Percentiles rank a stretch among this genome's conserved stretches.
Evolutionary conservation across 1,140 invertebrate species (phyloP).

Genomic region (Sitophilus oryzae): DNA sequence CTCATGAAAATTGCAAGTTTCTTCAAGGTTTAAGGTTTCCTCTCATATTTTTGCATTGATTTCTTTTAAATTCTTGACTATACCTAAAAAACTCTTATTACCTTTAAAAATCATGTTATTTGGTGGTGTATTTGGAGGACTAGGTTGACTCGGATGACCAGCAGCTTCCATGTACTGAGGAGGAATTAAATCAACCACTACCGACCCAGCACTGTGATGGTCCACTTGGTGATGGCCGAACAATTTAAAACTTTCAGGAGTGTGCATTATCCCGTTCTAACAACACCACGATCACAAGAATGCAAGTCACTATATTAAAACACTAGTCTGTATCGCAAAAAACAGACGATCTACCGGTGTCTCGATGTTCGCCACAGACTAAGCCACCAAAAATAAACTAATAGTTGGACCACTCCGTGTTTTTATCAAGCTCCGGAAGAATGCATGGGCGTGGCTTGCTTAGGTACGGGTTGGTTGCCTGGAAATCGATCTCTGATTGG

Average conservation of each 20-base stretch:
- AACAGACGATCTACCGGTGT: neutral
- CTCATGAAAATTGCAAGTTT: neutral
- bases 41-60: too few species aligned
- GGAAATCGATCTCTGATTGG: constrained; percentile 38
- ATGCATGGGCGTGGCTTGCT: constrained; percentile 11
- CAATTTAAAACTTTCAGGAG: neutral
- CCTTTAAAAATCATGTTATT: neutral
- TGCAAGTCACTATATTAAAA: too few species aligned
- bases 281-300: too few species aligned
- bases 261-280: too few species aligned
- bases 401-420: neutral
- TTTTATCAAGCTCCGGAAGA: neutral
- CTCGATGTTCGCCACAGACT: neutral
- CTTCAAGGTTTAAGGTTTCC: neutral
- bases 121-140: neutral
- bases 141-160: neutral
- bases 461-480: constrained; percentile 21
- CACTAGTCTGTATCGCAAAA: neutral
- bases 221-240: neutral
- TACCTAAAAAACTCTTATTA: neutral
- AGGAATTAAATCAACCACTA: neutral
- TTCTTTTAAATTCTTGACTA: neutral
- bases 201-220: neutral
- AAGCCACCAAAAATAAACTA: neutral
- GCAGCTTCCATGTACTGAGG: neutral